Percentiles rank a stretch among this genome's conserved stretches.
Evolutionary conservation across 2,113 vertebrate species (phyloP).

Genomic region (Syrrhaptes paradoxus): DNA sequence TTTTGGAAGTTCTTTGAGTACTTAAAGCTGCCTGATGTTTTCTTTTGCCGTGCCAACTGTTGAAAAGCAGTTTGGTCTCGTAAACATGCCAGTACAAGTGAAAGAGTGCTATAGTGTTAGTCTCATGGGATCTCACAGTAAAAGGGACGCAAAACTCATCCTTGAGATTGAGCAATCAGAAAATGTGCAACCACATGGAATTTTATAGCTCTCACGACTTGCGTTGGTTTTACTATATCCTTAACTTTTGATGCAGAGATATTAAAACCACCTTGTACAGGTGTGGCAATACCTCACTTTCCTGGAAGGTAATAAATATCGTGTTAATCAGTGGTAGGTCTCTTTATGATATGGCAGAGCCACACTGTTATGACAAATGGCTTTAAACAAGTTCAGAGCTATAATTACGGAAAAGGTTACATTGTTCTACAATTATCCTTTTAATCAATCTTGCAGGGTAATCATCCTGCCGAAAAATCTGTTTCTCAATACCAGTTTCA

Average conservation of each 20-base stretch:
- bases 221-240: background rate
- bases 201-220: background rate
- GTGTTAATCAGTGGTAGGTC: slow-evolving; percentile 71
- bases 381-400: slow-evolving; percentile 77
- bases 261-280: slow-evolving; percentile 17
- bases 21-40: background rate
- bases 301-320: slow-evolving; percentile 63
- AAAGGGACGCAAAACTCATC: slow-evolving; percentile 27
- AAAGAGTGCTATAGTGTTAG: background rate
- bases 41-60: background rate
- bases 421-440: slow-evolving; percentile 83
- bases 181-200: background rate
- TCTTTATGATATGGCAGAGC: slow-evolving; percentile 64
- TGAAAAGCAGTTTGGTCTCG: background rate
- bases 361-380: slow-evolving; percentile 76
- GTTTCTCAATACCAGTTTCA: slow-evolving; percentile 84
- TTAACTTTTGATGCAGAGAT: slow-evolving; percentile 29
- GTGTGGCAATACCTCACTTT: slow-evolving; percentile 48
- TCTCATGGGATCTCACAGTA: background rate
- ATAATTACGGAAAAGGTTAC: slow-evolving; percentile 81
- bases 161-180: background rate
- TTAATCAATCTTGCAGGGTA: slow-evolving; percentile 82
- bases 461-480: slow-evolving; percentile 83
- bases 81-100: background rate
- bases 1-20: background rate